Percentiles rank a stretch among this genome's conserved stretches.
phyloP scores from a whole-genome alignment of 2,888 invertebrate species.

The Dryomyza anilis region DNA sequence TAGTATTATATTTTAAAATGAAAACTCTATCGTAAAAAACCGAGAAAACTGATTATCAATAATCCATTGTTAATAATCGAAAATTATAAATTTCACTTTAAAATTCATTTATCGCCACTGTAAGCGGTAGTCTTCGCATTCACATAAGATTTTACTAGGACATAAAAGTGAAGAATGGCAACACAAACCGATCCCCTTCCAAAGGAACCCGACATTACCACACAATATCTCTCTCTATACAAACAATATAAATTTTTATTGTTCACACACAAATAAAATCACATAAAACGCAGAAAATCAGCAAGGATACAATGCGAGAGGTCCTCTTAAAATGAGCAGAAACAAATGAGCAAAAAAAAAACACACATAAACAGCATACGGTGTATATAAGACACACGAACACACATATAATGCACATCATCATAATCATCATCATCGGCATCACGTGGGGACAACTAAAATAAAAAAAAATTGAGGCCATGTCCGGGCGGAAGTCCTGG shows the following conservation, averaged over 20 bases:
- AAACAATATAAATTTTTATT: conserved; percentile 59
- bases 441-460: conserved; percentile 11
- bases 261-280: conserved; percentile 54
- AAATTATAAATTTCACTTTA: too few species aligned
- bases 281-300: conserved; percentile 48
- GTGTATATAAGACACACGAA: conserved; percentile 19
- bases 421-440: conserved; percentile 3
- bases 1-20: neutral
- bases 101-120: too few species aligned
- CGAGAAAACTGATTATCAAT: neutral
- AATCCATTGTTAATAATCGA: neutral
- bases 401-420: neutral
- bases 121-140: neutral
- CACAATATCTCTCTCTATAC: conserved; percentile 31
- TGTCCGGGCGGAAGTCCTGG: conserved; percentile 42
- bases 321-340: conserved; percentile 15
- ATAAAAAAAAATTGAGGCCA: too few species aligned
- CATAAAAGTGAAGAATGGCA: conserved; percentile 22
- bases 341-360: conserved; percentile 30
- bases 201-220: too few species aligned
- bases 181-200: neutral
- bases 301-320: conserved; percentile 36
- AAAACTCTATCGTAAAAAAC: neutral
- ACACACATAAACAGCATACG: conserved; percentile 4
- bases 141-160: neutral